Base-by-base conservation (phyloP, 2,797 vertebrate species). In the Microctenopoma steveboyesi region DNA sequence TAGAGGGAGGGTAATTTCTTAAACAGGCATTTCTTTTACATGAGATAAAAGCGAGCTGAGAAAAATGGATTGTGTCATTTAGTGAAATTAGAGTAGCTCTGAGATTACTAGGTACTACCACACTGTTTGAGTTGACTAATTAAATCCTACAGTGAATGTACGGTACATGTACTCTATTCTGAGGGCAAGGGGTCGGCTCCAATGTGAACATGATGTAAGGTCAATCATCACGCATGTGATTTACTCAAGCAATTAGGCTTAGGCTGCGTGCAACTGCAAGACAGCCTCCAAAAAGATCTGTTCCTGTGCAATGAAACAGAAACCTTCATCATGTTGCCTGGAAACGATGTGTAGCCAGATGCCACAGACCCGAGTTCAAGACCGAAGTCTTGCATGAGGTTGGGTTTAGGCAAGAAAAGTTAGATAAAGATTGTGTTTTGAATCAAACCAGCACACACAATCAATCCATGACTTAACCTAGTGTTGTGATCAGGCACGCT, bases 81-180 rank as follows among this genome's bases (percentile, higher is more conserved):
- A 78, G 18, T 77, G 58, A 73, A 79, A 66, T 69, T 28, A 66
- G 48, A 64, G 60, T 55, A 56, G 56, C 70, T 78, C 39, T 16
- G 27, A 16, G 43, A 78, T 37, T 40, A 13, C 11, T 18, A 37
- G 40, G 55, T 22, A 16, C 8, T 4, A 28, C 67, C 27, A 71
- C 30, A n/a, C 52, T 53, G 35, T 75, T 68, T 72, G 35, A 72
- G 18, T 13, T 69, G 22, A 50, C 46, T 60, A 55, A 81, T 78
- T 77, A 1, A 42, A 73, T 61, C 67, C 35, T 67, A 37, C 27
- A 59, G 35, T 61, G 18, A 60, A 69, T 69, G 18, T 18, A 18
- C 18, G 18, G 64, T 5, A 64, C 46, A 63, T 53, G 8, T 22
- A 67, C 42, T 62, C 39, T 1, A 71, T 39, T 5, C 27, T 0